These are phyloP conservation scores for Apodemia duryi DNA, from an alignment of 2,888 invertebrate genomes.

Conservation along the genomic window DNA sequence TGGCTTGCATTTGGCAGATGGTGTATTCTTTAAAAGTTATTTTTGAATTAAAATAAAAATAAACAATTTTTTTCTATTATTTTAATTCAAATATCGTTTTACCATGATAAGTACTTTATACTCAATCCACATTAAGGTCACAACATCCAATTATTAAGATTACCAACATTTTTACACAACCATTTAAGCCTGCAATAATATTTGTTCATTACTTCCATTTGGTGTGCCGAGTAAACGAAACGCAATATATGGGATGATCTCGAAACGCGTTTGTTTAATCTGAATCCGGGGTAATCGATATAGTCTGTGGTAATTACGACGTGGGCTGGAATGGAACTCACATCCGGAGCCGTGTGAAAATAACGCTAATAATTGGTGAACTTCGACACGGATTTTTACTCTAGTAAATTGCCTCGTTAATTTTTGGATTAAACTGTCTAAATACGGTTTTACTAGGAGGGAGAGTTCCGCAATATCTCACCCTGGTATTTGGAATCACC, in stretches of 20 bases:
- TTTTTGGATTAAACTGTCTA: too few species aligned
- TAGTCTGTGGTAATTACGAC: conserved; percentile 28
- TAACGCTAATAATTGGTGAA: neutral
- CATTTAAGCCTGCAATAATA: neutral
- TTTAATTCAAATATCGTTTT: too few species aligned
- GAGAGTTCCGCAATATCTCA: too few species aligned
- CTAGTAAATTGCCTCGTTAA: too few species aligned
- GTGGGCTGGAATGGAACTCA: conserved; percentile 19
- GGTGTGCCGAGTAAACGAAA: neutral
- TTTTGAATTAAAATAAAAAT: too few species aligned
- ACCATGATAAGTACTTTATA: neutral
- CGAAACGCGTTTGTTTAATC: conserved; percentile 2
- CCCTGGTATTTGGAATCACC: too few species aligned
- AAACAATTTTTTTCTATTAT: too few species aligned
- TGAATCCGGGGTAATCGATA: conserved; percentile 30
- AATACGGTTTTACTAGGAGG: too few species aligned
- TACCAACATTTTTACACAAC: conserved; percentile 8
- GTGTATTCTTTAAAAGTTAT: too few species aligned
- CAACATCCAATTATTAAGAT: neutral
- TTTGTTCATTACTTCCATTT: neutral
- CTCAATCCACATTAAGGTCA: neutral
- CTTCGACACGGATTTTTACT: neutral
- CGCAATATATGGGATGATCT: conserved; percentile 11
- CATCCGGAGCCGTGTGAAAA: neutral
- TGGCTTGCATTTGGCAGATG: too few species aligned